Evolutionary conservation across 2,797 vertebrate species (phyloP), one percentile per base, ranked within the genome.

Genomic region (Cottoperca gobio): DNA sequence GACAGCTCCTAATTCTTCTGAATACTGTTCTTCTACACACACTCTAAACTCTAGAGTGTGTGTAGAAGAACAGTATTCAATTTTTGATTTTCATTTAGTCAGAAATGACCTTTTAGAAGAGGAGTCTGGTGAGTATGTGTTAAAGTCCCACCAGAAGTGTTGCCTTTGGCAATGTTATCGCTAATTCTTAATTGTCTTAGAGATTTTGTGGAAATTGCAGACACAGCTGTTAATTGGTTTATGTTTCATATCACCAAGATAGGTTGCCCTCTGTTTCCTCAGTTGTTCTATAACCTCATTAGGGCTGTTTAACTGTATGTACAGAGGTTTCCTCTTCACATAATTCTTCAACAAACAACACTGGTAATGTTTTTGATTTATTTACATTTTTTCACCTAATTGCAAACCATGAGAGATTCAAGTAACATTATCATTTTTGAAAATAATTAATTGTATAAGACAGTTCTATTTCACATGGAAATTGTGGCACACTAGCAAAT

Each of bases 141-240:
- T 72, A 42, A 3, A 48, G 28, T 67, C 62, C 26, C 54, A 48
- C 53, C 52, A 72, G 49, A 65, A 73, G 59, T 42, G 46, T 21
- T 31, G 73, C 85, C 70, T 76, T 77, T 79, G 52, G 76, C 73
- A n/a, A 58, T 75, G 73, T 80, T 86, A 84, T 86, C 74, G 0
- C 62, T 26, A 24, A 55, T 53, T 76, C 63, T 66, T 86, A 90
- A 89, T 86, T 85, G 76, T 85, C 74, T 87, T 84, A 70, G 49
- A 69, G 88, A 85, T 82, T 81, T 86, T 71, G 63, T 61, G 58
- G 55, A 82, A 84, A 81, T 54, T 81, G 52, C 62, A 81, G 76
- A 84, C 72, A 50, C 72, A 68, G 84, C 50, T 76, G 70, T 82
- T 85, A 91, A 86, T 86, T 88, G 85, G 74, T 84, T 86, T 76